Percentiles rank a stretch among this genome's conserved stretches.
Evolutionary conservation across 37 sponge, comb jelly and placozoan species (phyloP).

Genomic region (Geodia barretti): DNA sequence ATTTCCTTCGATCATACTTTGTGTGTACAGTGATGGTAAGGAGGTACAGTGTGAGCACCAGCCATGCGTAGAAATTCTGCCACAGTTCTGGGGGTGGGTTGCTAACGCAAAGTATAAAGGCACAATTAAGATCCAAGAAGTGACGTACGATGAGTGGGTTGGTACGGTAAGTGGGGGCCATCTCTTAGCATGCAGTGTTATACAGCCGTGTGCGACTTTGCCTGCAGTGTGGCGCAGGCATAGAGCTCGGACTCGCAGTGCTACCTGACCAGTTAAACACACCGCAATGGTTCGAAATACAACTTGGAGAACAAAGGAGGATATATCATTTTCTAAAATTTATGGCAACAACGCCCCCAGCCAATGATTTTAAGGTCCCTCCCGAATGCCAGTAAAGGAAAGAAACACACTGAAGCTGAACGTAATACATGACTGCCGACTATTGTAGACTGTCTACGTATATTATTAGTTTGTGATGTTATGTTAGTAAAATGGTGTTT

Average conservation of each 20-base stretch:
- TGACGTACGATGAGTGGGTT: constrained; percentile 9
- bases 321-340: constrained; percentile 4
- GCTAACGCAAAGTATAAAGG: constrained; percentile 23
- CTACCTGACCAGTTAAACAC: too few species aligned
- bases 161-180: constrained; percentile 10
- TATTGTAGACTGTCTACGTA: neutral
- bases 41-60: constrained; percentile 16
- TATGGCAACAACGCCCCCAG: constrained; percentile 3
- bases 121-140: neutral
- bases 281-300: too few species aligned
- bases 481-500: too few species aligned
- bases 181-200: too few species aligned
- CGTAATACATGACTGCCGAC: neutral
- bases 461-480: neutral
- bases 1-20: neutral
- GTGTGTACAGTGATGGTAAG: neutral
- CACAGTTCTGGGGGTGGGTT: constrained; percentile 37
- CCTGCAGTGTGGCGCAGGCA: too few species aligned
- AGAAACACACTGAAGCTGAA: neutral
- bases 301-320: constrained; percentile 2
- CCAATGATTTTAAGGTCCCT: constrained; percentile 15
- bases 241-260: too few species aligned
- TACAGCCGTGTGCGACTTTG: too few species aligned
- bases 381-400: neutral
- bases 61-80: neutral